Percentiles rank a stretch among this genome's conserved stretches.
Evolutionary conservation across 1,140 invertebrate genomes (phyloP).

Genomic region (Camponotus vicinus): DNA sequence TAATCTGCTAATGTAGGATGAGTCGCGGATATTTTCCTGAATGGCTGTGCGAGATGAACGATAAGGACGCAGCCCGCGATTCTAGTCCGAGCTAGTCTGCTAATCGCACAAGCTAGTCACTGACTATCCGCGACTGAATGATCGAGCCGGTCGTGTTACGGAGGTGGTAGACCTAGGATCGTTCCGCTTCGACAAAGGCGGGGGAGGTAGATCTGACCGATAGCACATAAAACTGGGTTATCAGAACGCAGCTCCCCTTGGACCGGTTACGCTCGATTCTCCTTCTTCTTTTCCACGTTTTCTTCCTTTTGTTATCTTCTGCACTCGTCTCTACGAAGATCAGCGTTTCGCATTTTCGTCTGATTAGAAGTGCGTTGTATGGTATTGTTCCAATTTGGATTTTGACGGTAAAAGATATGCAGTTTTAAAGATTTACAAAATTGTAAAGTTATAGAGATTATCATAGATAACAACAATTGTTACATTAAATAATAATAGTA

Average conservation of each 20-base stretch:
- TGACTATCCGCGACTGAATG: constrained; percentile 76
- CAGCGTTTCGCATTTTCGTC: constrained; percentile 7
- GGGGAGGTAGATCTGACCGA: constrained; percentile 81
- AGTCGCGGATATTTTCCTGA: constrained; percentile 40
- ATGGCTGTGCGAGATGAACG: constrained; percentile 49
- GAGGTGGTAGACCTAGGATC: constrained; percentile 67
- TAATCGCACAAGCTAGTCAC: constrained; percentile 71
- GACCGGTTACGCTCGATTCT: constrained; percentile 83
- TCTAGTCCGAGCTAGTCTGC: constrained; percentile 54
- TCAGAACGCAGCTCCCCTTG: constrained; percentile 85
- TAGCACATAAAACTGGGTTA: constrained; percentile 84
- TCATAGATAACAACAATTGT: not conserved
- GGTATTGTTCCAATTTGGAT: not conserved
- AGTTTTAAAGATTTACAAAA: not conserved
- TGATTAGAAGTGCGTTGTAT: not conserved
- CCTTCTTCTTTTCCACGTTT: constrained; percentile 4
- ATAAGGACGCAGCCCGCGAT: constrained; percentile 32
- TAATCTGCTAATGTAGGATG: not conserved
- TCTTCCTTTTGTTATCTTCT: constrained; percentile 16
- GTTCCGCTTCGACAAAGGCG: constrained; percentile 77
- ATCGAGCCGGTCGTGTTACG: constrained; percentile 58
- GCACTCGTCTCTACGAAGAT: constrained; percentile 10
- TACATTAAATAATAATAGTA: not conserved
- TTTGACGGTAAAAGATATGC: not conserved
- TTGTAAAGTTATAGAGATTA: not conserved